phyloP scores from a whole-genome alignment of 2,113 vertebrate species.

The Ageneiosus marmoratus region DNA sequence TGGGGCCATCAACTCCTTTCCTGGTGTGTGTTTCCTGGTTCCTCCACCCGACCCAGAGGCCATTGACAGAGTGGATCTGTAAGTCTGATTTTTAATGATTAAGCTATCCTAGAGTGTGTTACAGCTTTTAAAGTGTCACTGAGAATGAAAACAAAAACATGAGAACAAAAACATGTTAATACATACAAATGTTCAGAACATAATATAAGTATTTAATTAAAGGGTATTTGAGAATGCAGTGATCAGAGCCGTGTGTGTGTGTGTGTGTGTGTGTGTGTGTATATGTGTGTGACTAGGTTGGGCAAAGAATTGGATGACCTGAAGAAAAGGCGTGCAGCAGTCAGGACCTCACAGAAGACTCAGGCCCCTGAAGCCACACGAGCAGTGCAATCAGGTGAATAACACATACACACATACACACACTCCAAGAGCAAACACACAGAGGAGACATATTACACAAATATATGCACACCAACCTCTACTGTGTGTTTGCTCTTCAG shows the following conservation, averaged over 20 bases:
- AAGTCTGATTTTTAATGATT: constrained; percentile 36
- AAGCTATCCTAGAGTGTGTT: neutral
- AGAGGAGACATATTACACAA: neutral
- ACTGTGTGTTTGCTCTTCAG: constrained; percentile 51
- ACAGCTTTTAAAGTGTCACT: neutral
- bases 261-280: neutral
- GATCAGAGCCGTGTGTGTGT: neutral
- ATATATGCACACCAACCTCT: neutral
- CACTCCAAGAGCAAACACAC: neutral
- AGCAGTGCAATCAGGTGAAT: constrained; percentile 68
- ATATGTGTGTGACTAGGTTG: constrained; percentile 63
- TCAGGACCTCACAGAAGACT: constrained; percentile 72
- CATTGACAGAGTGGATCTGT: constrained; percentile 81
- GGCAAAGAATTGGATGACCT: constrained; percentile 77
- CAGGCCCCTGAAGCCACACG: constrained; percentile 63
- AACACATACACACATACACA: neutral
- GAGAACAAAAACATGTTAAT: neutral
- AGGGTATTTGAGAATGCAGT: neutral
- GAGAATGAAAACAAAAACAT: neutral
- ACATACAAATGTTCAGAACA: neutral
- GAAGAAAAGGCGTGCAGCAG: constrained; percentile 78
- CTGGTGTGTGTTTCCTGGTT: constrained; percentile 86
- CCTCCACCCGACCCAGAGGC: constrained; percentile 85
- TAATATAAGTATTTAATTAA: neutral
- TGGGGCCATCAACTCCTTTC: constrained; percentile 75